Evolutionary conservation across 2,888 invertebrate genomes (phyloP).

Genomic region (Bhutanitis thaidina): DNA sequence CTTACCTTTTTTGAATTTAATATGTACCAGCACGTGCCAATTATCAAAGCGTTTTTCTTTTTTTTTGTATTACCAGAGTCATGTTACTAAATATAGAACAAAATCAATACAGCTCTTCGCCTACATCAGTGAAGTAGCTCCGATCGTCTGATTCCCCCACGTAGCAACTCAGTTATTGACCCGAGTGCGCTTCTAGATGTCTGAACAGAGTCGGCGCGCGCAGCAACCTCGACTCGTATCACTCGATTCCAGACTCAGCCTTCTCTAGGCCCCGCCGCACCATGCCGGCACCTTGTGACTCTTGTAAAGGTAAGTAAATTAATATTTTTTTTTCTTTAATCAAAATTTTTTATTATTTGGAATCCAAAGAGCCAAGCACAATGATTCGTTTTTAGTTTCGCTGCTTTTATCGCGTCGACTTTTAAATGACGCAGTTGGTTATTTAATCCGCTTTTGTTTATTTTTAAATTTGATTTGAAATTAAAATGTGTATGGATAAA

Average conservation of each 20-base stretch:
- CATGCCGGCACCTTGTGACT: slow-evolving; percentile 72
- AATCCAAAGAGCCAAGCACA: background rate
- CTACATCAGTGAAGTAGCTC: slow-evolving; percentile 35
- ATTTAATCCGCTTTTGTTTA: background rate
- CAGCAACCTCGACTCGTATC: slow-evolving; percentile 27
- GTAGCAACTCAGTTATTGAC: slow-evolving; percentile 72
- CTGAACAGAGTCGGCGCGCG: slow-evolving; percentile 50
- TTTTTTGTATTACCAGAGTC: background rate
- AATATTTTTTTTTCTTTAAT: no score
- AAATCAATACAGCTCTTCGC: slow-evolving; percentile 29
- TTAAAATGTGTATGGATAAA: background rate
- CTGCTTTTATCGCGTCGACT: background rate
- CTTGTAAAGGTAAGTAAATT: slow-evolving; percentile 70
- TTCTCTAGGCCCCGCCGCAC: slow-evolving; percentile 32
- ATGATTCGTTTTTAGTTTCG: slow-evolving; percentile 5
- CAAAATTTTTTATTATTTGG: no score
- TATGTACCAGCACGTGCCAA: no score
- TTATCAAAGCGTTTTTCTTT: no score
- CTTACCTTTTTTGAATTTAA: no score
- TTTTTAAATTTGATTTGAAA: background rate
- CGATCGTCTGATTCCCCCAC: slow-evolving; percentile 59
- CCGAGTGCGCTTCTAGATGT: slow-evolving; percentile 43
- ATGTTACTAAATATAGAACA: background rate
- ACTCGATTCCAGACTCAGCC: slow-evolving; percentile 32
- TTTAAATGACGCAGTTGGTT: slow-evolving; percentile 21